Evolutionary conservation across 2,888 invertebrate genomes (phyloP).

Genomic region (Saturnia japonica): DNA sequence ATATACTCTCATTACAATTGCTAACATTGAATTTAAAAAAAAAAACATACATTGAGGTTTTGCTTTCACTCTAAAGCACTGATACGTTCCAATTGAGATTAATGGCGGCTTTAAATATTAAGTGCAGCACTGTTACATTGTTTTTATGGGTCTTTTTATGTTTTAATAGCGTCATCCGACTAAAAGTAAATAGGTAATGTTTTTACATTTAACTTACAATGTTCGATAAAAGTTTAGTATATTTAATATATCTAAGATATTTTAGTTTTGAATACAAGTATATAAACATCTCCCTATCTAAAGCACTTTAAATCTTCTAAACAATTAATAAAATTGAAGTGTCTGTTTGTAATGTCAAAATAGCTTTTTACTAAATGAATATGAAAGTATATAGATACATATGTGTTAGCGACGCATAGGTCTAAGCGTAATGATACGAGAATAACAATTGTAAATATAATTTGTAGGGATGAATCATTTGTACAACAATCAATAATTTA

Average conservation of each 20-base stretch:
- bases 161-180: slow-evolving; percentile 6
- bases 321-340: too few relatives aligned
- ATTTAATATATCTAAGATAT: not conserved
- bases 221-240: not conserved
- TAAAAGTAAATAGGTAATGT: slow-evolving; percentile 8
- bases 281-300: not conserved
- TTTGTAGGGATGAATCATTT: too few relatives aligned
- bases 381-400: too few relatives aligned
- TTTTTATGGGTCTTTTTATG: slow-evolving; percentile 42
- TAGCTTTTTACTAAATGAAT: too few relatives aligned
- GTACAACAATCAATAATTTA: too few relatives aligned
- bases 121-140: slow-evolving; percentile 39
- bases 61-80: slow-evolving; percentile 35
- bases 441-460: too few relatives aligned
- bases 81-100: slow-evolving; percentile 37
- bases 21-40: slow-evolving; percentile 41
- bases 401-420: too few relatives aligned
- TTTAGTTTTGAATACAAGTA: not conserved
- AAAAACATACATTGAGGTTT: slow-evolving; percentile 48
- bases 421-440: too few relatives aligned
- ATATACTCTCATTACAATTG: slow-evolving; percentile 47
- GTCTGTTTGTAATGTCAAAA: too few relatives aligned
- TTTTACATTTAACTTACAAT: slow-evolving; percentile 9
- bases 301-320: too few relatives aligned
- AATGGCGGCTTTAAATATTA: slow-evolving; percentile 45